Evolutionary conservation across 2,797 vertebrate genomes (phyloP), one percentile per base, ranked within the genome.

Genomic region (Artibeus lituratus): DNA sequence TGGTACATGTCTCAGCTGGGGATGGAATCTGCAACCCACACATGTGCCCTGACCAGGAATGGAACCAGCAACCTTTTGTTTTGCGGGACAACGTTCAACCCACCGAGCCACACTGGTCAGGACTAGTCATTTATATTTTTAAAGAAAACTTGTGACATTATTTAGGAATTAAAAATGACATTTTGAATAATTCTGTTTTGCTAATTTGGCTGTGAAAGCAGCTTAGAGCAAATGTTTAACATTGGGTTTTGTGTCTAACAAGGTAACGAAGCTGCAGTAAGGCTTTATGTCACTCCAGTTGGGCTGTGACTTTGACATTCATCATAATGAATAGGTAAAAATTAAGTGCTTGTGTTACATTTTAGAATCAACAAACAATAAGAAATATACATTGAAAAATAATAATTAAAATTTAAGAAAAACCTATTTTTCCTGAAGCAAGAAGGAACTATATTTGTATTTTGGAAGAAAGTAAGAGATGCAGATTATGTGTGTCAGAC

Each of bases 381-480:
- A 86, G 44, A 92, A 92, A 88, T 90, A 74, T 12, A 53, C 73
- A 26, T 14, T 94, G 44, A 16, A 37, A 32, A 94, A 87, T 89
- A 49, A 94, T 35, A 95, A 74, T 35, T 8, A 89, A 26, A 76
- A 88, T 72, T 35, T 51, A 86, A 42, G n/a, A n/a, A 67, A 37
- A 83, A 37, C 10, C 3, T 49, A 37, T 65, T 55, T 32, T 35
- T 10, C 18, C 4, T 32, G 44, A 87, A 84, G 44, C 39, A 92
- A 95, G 24, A 91, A 92, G 96, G 98, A 98, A 97, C 97, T 94
- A 93, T 80, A 93, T 76, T 95, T 94, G 15, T 87, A 93, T 94
- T 87, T 84, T 87, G 80, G 65, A 96, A 96, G 87, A 96, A 96
- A 97, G 91, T 87, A 87, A 96, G 96, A 97, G 95, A 88, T 87